Evolutionary conservation across 2,888 invertebrate species (phyloP).

Genomic region (Coremacera marginata): DNA sequence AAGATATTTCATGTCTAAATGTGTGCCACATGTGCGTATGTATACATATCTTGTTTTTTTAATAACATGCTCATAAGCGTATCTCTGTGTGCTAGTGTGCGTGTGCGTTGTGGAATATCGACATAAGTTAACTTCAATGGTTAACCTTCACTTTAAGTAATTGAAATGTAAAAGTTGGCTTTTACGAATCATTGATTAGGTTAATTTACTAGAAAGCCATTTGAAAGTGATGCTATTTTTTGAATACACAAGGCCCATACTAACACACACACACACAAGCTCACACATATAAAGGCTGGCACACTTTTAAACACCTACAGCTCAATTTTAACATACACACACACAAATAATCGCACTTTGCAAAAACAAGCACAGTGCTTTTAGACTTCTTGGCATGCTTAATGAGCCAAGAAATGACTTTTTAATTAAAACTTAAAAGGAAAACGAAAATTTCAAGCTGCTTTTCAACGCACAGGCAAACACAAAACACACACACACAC

Average conservation of each 20-base stretch:
- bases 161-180: constrained; percentile 11
- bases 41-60: too few relatives aligned
- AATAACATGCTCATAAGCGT: too few relatives aligned
- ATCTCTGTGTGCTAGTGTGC: too few relatives aligned
- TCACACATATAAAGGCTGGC: neutral
- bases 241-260: neutral
- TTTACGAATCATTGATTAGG: constrained; percentile 28
- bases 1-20: too few relatives aligned
- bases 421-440: constrained; percentile 12
- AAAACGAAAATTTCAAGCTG: neutral
- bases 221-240: neutral
- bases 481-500: neutral
- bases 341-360: neutral
- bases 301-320: neutral
- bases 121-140: too few relatives aligned
- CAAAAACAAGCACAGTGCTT: neutral
- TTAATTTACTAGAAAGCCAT: constrained; percentile 21
- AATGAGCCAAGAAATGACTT: constrained; percentile 19
- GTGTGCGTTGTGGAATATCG: too few relatives aligned
- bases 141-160: constrained; percentile 4
- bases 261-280: neutral
- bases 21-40: too few relatives aligned
- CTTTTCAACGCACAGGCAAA: neutral
- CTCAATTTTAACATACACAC: neutral
- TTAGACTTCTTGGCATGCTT: neutral